Evolutionary conservation across 2,888 invertebrate species (phyloP).

Genomic region (Reticulitermes lucifugus): DNA sequence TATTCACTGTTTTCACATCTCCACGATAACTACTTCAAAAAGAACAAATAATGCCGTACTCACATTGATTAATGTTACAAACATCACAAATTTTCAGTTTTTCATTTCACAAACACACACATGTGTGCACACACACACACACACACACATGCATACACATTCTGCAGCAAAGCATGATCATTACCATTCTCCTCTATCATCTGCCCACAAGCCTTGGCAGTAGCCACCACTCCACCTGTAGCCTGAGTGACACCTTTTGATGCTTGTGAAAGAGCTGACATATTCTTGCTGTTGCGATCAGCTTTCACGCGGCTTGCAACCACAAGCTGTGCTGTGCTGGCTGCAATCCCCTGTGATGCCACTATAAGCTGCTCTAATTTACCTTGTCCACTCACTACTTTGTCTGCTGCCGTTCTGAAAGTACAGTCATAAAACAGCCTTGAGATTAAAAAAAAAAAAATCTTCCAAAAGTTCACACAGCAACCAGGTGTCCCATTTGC

Average conservation of each 20-base stretch:
- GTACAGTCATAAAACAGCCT: neutral
- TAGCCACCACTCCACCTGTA: conserved; percentile 93
- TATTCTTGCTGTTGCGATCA: conserved; percentile 81
- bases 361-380: conserved; percentile 95
- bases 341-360: conserved; percentile 96
- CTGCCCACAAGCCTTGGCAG: conserved; percentile 89
- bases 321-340: conserved; percentile 96
- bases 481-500: no score
- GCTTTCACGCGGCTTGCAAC: conserved; percentile 98
- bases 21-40: no score
- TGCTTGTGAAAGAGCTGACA: conserved; percentile 85
- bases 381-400: conserved; percentile 85
- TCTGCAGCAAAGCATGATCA: no score
- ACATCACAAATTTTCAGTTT: no score
- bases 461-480: no score
- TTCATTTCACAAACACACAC: no score
- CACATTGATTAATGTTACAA: no score
- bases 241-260: conserved; percentile 91
- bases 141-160: no score
- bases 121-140: no score
- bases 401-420: conserved; percentile 89
- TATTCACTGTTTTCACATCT: no score
- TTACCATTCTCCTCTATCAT: conserved; percentile 85
- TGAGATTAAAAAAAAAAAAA: neutral
- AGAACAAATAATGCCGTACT: no score